These are phyloP conservation scores for Centrocercus urophasianus DNA, from an alignment of 2,113 vertebrate species.

Conservation along the genomic window DNA sequence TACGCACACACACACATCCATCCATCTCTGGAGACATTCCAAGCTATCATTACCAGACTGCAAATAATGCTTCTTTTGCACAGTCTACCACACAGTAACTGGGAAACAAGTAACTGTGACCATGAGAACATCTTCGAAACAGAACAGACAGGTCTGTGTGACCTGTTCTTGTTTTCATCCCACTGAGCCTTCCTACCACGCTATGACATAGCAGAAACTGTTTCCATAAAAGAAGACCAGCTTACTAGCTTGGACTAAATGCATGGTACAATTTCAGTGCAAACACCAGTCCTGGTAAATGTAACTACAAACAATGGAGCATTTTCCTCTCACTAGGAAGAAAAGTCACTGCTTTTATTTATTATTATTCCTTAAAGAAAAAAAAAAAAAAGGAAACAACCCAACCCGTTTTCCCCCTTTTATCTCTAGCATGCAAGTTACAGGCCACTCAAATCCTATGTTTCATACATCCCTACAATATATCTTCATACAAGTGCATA, in stretches of 20 bases:
- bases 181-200: not conserved
- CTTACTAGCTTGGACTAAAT: not conserved
- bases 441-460: conserved; percentile 37
- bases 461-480: conserved; percentile 52
- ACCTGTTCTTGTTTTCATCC: not conserved
- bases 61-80: not conserved
- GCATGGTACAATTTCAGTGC: not conserved
- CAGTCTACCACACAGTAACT: not conserved
- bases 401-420: not conserved
- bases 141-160: not conserved
- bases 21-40: not conserved
- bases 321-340: not conserved
- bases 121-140: not conserved
- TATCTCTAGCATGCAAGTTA: conserved; percentile 62
- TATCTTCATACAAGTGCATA: conserved; percentile 66
- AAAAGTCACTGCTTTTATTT: not conserved
- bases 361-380: not conserved
- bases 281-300: not conserved
- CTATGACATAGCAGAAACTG: not conserved
- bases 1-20: not conserved
- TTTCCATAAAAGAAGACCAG: not conserved
- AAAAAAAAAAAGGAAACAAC: not conserved
- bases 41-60: not conserved
- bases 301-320: not conserved
- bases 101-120: not conserved